These are phyloP conservation scores for Lutraria lutraria DNA, from an alignment of 2,888 invertebrate species.

Conservation along the genomic window DNA sequence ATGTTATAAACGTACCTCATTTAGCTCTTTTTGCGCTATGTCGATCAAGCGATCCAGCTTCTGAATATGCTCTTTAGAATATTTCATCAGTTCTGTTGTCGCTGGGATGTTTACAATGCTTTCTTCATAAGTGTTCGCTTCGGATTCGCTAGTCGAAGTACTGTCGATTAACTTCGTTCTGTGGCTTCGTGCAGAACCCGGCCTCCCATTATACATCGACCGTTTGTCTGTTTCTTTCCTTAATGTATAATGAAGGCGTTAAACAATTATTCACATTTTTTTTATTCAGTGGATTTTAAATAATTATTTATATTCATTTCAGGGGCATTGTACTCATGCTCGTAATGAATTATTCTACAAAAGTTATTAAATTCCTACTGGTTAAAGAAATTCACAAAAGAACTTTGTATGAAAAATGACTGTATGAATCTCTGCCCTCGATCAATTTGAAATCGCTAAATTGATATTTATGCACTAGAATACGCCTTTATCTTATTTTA, in stretches of 20 bases:
- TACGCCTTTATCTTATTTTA: too few species aligned
- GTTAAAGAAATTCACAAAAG: too few species aligned
- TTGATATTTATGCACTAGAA: too few species aligned
- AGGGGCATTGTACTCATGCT: too few species aligned
- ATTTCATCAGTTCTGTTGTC: background rate
- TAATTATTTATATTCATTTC: too few species aligned
- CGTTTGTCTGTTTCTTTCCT: background rate
- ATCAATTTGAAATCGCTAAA: too few species aligned
- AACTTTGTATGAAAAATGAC: too few species aligned
- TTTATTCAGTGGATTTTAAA: too few species aligned
- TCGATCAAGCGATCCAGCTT: background rate
- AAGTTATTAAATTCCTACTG: too few species aligned
- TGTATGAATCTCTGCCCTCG: too few species aligned
- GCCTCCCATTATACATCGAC: background rate
- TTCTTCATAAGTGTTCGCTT: background rate
- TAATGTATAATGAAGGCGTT: background rate
- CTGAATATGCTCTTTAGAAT: background rate
- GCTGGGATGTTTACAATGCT: background rate
- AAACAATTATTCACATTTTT: too few species aligned
- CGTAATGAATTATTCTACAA: too few species aligned
- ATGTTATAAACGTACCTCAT: background rate
- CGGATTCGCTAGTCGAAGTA: background rate
- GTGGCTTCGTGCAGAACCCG: background rate
- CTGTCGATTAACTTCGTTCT: background rate
- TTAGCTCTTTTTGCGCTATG: background rate